Percentiles rank a stretch among this genome's conserved stretches.
These are phyloP conservation scores for Echinometra lucunter DNA, from an alignment of 53 echinoderm and acorn worm species.

Conservation along the genomic window DNA sequence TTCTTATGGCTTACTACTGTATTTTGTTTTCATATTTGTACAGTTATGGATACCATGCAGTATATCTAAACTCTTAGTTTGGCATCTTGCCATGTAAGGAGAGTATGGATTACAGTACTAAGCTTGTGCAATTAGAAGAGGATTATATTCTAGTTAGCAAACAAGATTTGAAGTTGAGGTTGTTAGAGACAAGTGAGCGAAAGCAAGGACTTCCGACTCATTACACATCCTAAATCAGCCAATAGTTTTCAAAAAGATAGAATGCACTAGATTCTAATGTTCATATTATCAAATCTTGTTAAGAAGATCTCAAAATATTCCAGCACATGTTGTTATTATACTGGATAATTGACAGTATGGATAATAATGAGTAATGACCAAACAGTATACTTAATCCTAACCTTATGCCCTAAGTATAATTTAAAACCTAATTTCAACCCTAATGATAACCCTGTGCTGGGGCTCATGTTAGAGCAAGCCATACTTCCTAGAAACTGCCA, in stretches of 20 bases:
- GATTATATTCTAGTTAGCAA: slow-evolving; percentile 21
- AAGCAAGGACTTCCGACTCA: slow-evolving; percentile 20
- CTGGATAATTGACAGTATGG: too few species aligned
- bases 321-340: too few species aligned
- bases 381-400: too few species aligned
- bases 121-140: slow-evolving; percentile 53
- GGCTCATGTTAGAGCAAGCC: too few species aligned
- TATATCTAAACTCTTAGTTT: background rate
- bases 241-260: background rate
- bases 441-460: too few species aligned
- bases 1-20: too few species aligned
- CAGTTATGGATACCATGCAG: background rate
- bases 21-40: too few species aligned
- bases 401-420: too few species aligned
- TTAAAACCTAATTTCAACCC: too few species aligned
- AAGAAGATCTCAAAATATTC: too few species aligned
- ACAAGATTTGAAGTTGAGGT: background rate
- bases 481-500: background rate
- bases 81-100: slow-evolving; percentile 37
- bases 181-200: background rate
- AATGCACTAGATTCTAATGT: background rate
- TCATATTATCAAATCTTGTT: too few species aligned
- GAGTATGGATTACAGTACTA: slow-evolving; percentile 31
- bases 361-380: too few species aligned
- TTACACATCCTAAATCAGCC: background rate